Conservation (phyloP, 1,140 invertebrate genomes). For the Drosophila kanapiae region DNA sequence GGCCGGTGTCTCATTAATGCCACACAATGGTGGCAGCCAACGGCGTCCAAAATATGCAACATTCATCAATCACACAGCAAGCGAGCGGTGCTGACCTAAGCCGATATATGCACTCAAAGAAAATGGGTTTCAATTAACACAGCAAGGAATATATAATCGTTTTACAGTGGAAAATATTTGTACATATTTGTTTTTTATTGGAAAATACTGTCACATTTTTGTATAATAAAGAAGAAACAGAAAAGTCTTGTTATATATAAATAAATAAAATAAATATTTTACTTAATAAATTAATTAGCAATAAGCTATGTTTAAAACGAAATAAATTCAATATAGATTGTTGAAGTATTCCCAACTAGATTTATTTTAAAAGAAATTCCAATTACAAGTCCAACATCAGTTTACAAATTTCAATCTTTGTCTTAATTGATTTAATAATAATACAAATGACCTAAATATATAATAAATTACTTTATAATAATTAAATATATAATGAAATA, state of each 20-base stretch:
- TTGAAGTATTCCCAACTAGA: too few relatives aligned
- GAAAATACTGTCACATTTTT: background rate
- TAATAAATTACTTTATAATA: background rate
- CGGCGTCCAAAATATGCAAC: conserved; percentile 79
- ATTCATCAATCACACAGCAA: conserved; percentile 80
- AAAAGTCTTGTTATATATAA: background rate
- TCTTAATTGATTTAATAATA: background rate
- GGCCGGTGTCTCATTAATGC: conserved; percentile 81
- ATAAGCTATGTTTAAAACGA: too few relatives aligned
- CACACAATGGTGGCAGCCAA: conserved; percentile 77
- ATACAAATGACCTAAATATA: background rate
- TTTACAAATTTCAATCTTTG: background rate
- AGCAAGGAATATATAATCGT: background rate
- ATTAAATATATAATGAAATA: background rate
- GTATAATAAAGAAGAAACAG: background rate
- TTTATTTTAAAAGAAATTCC: too few relatives aligned
- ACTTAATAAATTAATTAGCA: too few relatives aligned
- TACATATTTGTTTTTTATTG: background rate
- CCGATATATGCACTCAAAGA: conserved; percentile 1
- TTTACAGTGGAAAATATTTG: background rate
- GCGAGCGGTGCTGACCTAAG: conserved; percentile 43
- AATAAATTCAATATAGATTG: too few relatives aligned
- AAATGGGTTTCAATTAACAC: background rate
- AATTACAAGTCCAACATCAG: too few relatives aligned
- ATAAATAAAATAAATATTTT: too few relatives aligned